A percentile compares a stretch with the other conserved stretches of the same genome.
Evolutionary conservation across 2,113 vertebrate genomes (phyloP).

Genomic region (Oryzias javanicus): DNA sequence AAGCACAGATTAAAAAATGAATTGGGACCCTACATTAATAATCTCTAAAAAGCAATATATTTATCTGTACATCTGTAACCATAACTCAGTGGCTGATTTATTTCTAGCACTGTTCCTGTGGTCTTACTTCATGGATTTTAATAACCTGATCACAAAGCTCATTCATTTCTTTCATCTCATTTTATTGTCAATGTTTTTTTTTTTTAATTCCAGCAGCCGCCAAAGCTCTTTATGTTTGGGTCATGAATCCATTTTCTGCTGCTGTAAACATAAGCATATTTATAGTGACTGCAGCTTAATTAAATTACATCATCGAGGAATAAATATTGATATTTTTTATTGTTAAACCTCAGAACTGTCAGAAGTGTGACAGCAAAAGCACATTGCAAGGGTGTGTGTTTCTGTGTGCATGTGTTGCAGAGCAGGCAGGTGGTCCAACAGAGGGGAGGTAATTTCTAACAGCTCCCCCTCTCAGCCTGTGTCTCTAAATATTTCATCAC

Average conservation of each 20-base stretch:
- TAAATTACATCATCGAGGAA: no score
- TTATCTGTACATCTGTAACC: conserved; percentile 19
- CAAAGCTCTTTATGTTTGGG: conserved; percentile 42
- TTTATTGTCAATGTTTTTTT: conserved; percentile 30
- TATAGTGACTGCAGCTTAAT: no score
- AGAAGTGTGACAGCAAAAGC: neutral
- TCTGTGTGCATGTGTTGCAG: conserved; percentile 5
- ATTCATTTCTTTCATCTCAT: conserved; percentile 20
- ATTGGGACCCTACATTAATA: conserved; percentile 1
- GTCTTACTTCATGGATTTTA: conserved; percentile 29
- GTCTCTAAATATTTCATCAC: conserved; percentile 61
- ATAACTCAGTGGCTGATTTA: conserved; percentile 11
- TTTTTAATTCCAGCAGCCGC: conserved; percentile 24
- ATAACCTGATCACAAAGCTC: conserved; percentile 41
- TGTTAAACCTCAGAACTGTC: no score
- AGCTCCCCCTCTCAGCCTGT: conserved; percentile 48
- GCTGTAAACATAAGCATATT: no score
- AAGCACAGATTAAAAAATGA: neutral
- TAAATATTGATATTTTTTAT: no score
- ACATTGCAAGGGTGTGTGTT: neutral
- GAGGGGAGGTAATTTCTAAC: conserved; percentile 53
- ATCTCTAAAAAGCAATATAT: conserved; percentile 3
- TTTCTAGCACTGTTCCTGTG: conserved; percentile 17
- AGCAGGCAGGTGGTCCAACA: conserved; percentile 48
- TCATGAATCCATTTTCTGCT: neutral